A percentile compares a stretch with the other conserved stretches of the same genome.
Conservation (phyloP, 2,797 vertebrate genomes). For the Zalophus californianus region DNA sequence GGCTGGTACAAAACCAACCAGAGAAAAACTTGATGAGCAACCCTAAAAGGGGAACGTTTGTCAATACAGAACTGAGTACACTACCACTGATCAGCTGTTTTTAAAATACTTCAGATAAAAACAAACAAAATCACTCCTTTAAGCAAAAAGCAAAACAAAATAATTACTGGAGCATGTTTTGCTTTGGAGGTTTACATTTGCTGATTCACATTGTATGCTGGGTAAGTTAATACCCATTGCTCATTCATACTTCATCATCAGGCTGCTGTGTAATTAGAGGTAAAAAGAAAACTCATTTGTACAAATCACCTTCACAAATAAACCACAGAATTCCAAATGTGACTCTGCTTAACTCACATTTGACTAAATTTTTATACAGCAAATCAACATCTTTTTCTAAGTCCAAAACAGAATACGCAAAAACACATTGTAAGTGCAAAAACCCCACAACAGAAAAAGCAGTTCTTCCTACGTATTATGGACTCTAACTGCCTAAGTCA, state of each 20-base stretch:
- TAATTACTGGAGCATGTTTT: neutral
- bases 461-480: neutral
- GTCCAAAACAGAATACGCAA: conserved; percentile 68
- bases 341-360: neutral
- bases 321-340: conserved; percentile 8
- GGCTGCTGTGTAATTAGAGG: neutral
- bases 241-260: neutral
- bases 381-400: conserved; percentile 79
- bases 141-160: conserved; percentile 50
- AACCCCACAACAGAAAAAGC: conserved; percentile 51
- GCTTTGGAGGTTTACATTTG: neutral
- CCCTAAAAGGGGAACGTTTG: neutral
- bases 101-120: neutral
- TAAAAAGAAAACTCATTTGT: conserved; percentile 38
- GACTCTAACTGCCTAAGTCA: neutral
- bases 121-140: neutral
- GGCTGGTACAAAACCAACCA: neutral
- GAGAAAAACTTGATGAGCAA: neutral
- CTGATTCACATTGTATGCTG: neutral
- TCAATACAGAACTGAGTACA: neutral
- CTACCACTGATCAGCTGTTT: neutral
- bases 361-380: conserved; percentile 73
- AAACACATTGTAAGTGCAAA: conserved; percentile 65
- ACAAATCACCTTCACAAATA: conserved; percentile 57
- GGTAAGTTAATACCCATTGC: neutral